A percentile compares a stretch with the other conserved stretches of the same genome.
These are phyloP conservation scores for Acropternis orthonyx DNA, from an alignment of 2,797 vertebrate species.

Conservation along the genomic window DNA sequence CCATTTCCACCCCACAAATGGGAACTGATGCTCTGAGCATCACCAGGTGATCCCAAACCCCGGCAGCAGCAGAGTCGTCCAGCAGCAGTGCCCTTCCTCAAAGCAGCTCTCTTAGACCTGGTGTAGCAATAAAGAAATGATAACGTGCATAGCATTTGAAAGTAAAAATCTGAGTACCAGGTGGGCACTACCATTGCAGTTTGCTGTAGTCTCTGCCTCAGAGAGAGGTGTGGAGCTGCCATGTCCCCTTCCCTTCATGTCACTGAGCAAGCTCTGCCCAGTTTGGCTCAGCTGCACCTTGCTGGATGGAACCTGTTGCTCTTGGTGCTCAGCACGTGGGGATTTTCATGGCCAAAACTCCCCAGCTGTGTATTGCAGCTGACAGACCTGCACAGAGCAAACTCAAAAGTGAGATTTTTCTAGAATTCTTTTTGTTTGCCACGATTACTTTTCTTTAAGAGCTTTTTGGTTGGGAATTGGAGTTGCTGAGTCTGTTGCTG, in stretches of 20 bases:
- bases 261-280: neutral
- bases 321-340: neutral
- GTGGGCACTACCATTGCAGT: fast-evolving
- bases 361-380: neutral
- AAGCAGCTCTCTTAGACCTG: neutral
- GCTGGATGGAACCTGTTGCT: neutral
- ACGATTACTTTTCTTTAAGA: neutral
- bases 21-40: neutral
- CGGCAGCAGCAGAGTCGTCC: neutral
- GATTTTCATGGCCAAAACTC: neutral
- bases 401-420: neutral
- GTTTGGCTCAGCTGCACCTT: neutral
- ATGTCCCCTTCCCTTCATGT: neutral
- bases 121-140: neutral
- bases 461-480: neutral
- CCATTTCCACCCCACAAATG: too few species aligned
- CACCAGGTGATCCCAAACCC: neutral
- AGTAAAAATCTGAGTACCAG: neutral
- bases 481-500: neutral
- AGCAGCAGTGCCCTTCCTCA: neutral
- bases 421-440: neutral
- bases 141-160: neutral
- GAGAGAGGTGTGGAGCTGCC: neutral
- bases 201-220: neutral
- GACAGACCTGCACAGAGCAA: neutral